These are phyloP conservation scores for Garra rufa DNA, from an alignment of 2,113 vertebrate species.

Conservation along the genomic window DNA sequence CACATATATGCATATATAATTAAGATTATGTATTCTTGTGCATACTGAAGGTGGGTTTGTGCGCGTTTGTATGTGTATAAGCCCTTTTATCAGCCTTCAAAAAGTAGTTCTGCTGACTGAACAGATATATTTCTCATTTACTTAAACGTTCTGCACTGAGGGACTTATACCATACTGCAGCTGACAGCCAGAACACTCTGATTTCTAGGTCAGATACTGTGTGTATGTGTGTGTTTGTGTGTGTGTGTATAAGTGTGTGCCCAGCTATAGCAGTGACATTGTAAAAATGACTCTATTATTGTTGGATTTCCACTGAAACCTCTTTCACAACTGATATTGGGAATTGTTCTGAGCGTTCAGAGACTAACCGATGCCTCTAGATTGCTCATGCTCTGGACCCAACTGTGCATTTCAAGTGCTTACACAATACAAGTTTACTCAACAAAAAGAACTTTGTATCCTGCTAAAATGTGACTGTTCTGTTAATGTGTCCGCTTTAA, in stretches of 20 bases:
- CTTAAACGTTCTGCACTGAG: constrained; percentile 8
- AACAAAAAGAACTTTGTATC: neutral
- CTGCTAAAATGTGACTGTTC: neutral
- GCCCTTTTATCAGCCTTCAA: constrained; percentile 20
- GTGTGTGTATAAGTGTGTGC: constrained; percentile 13
- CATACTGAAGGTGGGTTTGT: constrained; percentile 1
- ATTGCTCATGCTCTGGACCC: neutral
- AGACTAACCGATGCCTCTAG: constrained; percentile 2
- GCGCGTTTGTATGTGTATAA: constrained; percentile 3
- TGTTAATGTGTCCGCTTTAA: neutral
- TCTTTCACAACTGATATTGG: constrained; percentile 25
- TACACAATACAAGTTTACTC: neutral
- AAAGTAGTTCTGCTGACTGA: constrained; percentile 43
- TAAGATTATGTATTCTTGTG: too few relatives aligned
- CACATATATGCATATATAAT: too few relatives aligned
- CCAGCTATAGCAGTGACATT: constrained; percentile 8
- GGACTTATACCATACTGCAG: constrained; percentile 13
- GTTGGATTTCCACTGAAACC: constrained; percentile 29
- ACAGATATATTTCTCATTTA: constrained; percentile 44
- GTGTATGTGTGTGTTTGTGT: neutral
- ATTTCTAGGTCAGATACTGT: constrained; percentile 21
- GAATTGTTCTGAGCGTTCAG: neutral
- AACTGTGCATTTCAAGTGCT: neutral
- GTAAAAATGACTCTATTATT: constrained; percentile 35
- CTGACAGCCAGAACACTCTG: neutral